These are phyloP conservation scores for Nanger granti DNA, from an alignment of 2,113 vertebrate species.

Conservation along the genomic window DNA sequence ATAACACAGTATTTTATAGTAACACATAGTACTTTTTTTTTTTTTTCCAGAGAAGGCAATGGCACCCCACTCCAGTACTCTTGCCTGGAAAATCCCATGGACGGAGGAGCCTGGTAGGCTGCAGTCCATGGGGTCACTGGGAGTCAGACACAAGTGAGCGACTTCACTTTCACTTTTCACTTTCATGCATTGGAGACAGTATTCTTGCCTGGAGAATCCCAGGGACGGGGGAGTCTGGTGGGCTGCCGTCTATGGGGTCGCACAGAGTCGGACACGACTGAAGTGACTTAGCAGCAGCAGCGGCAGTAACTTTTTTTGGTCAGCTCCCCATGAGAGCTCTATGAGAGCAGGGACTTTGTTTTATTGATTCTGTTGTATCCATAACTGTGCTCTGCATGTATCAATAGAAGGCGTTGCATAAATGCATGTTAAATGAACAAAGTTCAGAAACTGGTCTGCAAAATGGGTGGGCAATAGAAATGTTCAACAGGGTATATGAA, in stretches of 20 bases:
- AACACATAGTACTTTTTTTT: neutral
- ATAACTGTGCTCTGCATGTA: neutral
- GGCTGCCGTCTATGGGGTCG: no score
- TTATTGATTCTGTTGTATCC: neutral
- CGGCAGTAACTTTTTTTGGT: neutral
- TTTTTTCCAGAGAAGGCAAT: neutral
- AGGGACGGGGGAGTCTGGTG: no score
- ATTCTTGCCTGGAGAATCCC: no score
- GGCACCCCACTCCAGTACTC: no score
- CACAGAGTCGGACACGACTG: no score
- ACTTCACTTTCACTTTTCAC: no score
- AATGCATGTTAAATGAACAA: neutral
- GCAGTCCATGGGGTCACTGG: no score
- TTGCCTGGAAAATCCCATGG: no score
- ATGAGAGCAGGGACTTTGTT: neutral
- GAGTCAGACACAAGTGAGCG: no score
- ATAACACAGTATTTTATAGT: neutral
- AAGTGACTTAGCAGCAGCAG: no score
- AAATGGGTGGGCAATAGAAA: neutral
- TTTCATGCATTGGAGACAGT: no score
- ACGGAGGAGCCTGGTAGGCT: no score
- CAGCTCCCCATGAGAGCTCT: neutral
- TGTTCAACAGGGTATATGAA: neutral
- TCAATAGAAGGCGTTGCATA: neutral
- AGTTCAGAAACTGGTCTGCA: neutral